A percentile compares a stretch with the other conserved stretches of the same genome.
Conservation (phyloP, 2,797 vertebrate genomes). For the Melanotaenia parkinsoni region DNA sequence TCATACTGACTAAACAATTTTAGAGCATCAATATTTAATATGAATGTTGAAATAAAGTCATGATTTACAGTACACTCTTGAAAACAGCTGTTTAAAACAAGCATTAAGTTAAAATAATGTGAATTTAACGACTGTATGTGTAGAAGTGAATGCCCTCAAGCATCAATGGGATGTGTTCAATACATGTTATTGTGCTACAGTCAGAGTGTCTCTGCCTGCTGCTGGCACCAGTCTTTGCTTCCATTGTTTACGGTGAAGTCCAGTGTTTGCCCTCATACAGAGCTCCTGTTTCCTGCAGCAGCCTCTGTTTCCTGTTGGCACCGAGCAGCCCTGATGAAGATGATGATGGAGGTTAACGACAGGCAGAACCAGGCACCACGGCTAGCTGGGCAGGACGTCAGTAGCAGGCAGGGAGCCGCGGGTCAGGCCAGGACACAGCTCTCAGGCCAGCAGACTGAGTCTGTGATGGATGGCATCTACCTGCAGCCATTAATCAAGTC, state of each 20-base stretch:
- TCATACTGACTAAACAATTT: no score
- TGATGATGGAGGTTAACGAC: conserved; percentile 32
- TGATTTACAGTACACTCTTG: no score
- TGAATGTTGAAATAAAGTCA: no score
- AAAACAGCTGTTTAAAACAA: background rate
- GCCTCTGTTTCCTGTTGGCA: conserved; percentile 60
- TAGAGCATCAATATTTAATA: no score
- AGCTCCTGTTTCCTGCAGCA: conserved; percentile 58
- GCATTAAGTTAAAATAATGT: background rate
- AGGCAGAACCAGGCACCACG: conserved; percentile 57
- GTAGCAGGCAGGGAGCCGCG: conserved; percentile 20
- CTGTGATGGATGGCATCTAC: conserved; percentile 24
- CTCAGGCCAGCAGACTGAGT: background rate
- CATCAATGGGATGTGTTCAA: background rate
- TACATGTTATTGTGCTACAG: background rate
- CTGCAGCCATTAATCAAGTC: conserved; percentile 34
- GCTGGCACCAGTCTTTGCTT: conserved; percentile 1
- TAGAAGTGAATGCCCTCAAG: background rate
- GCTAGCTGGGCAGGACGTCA: conserved; percentile 36
- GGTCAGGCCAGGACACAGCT: conserved; percentile 47
- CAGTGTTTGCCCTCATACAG: conserved; percentile 48
- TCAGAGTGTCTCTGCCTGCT: conserved; percentile 10
- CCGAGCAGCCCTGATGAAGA: conserved; percentile 4
- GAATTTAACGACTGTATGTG: background rate
- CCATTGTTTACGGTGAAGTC: conserved; percentile 10